Evolutionary conservation across 2,797 vertebrate genomes (phyloP).

Genomic region (Poecilia velifera): DNA sequence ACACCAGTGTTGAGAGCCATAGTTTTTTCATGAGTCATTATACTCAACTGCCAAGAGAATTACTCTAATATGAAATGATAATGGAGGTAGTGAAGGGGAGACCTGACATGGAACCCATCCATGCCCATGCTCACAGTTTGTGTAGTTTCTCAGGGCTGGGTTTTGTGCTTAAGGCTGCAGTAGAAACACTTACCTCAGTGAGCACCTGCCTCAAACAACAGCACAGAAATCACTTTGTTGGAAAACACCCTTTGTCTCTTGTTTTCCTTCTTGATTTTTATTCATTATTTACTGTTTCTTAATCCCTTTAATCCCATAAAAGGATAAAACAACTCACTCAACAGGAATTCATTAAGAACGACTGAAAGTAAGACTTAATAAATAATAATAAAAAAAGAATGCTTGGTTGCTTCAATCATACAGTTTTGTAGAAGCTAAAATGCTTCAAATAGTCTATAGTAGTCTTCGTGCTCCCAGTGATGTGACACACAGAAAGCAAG

Average conservation of each 20-base stretch:
- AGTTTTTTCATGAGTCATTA: not conserved
- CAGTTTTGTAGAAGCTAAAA: conserved; percentile 26
- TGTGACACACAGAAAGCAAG: conserved; percentile 33
- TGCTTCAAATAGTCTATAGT: conserved; percentile 10
- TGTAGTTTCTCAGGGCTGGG: not conserved
- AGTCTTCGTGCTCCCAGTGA: conserved; percentile 37
- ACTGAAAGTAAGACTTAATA: conserved; percentile 47
- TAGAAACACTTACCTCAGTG: not conserved
- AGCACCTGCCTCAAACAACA: no score
- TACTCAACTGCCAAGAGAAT: not conserved
- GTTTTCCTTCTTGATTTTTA: not conserved
- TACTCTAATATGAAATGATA: not conserved
- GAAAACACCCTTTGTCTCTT: not conserved
- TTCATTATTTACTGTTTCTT: conserved; percentile 28
- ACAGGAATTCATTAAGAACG: conserved; percentile 51
- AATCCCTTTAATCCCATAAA: conserved; percentile 64
- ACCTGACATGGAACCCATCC: not conserved
- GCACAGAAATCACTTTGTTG: not conserved
- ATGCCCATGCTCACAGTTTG: not conserved
- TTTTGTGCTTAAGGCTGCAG: not conserved
- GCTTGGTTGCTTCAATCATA: conserved; percentile 34
- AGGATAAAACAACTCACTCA: conserved; percentile 39
- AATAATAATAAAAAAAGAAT: conserved; percentile 28
- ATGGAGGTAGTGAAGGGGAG: not conserved
- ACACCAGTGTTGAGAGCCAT: not conserved